Evolutionary conservation across 1,140 invertebrate species (phyloP).

Genomic region (Heterodera schachtii): DNA sequence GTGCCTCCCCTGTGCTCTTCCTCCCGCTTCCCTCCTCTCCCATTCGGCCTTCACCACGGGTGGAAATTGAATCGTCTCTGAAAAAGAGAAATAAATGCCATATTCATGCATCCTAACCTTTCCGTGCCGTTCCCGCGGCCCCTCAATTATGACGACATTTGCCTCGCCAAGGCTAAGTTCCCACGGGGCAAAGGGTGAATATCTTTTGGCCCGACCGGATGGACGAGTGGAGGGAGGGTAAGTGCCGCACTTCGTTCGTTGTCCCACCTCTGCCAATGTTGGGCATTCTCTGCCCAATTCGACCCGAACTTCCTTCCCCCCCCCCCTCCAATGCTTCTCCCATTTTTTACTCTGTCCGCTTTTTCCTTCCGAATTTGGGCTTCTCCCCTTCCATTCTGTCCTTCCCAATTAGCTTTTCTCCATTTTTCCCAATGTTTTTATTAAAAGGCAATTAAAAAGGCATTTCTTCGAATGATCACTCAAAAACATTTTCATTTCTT

Average conservation of each 20-base stretch:
- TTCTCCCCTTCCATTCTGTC: background rate
- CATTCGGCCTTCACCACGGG: background rate
- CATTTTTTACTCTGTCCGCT: background rate
- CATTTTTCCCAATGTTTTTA: background rate
- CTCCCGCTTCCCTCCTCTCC: background rate
- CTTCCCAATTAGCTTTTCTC: too few relatives aligned
- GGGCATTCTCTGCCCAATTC: slow-evolving; percentile 2
- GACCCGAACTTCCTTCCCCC: background rate
- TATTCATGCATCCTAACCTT: slow-evolving; percentile 12
- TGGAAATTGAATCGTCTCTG: slow-evolving; percentile 10
- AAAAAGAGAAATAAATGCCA: background rate
- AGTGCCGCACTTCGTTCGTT: background rate
- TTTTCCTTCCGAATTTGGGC: slow-evolving; percentile 5
- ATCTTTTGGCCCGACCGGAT: background rate
- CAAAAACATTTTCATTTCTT: too few relatives aligned
- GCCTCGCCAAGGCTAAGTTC: background rate
- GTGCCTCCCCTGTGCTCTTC: too few relatives aligned
- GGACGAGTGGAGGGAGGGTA: background rate
- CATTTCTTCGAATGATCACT: too few relatives aligned
- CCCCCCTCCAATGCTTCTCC: background rate
- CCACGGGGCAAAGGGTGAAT: background rate
- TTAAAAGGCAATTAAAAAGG: too few relatives aligned
- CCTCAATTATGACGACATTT: slow-evolving; percentile 17
- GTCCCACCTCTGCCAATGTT: slow-evolving; percentile 1
- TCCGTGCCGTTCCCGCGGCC: slow-evolving; percentile 10